These are phyloP conservation scores for Ferrisia virgata DNA, from an alignment of 2,888 invertebrate species.

Conservation along the genomic window DNA sequence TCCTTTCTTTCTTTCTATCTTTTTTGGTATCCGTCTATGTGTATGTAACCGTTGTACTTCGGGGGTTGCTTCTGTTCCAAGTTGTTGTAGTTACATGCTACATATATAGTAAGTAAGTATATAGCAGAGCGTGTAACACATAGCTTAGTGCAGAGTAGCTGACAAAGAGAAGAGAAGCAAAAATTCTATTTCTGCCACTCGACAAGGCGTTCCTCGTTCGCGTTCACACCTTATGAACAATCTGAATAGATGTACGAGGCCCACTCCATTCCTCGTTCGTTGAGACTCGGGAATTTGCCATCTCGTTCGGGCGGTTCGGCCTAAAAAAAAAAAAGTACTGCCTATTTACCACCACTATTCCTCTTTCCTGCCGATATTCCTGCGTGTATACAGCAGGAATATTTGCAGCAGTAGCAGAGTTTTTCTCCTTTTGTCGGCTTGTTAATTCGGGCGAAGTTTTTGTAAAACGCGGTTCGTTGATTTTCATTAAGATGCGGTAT, in stretches of 20 bases:
- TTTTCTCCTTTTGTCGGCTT: slow-evolving; percentile 25
- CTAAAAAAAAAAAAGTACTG: too few relatives aligned
- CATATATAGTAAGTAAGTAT: too few relatives aligned
- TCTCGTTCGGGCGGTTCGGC: background rate
- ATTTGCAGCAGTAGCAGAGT: background rate
- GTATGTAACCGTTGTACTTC: too few relatives aligned
- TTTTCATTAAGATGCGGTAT: slow-evolving; percentile 5
- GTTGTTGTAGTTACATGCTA: background rate
- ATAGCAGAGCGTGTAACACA: background rate
- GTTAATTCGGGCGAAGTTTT: slow-evolving; percentile 22
- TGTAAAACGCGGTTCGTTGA: background rate
- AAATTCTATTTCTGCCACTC: background rate
- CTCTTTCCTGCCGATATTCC: background rate
- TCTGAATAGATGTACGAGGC: background rate
- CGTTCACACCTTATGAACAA: slow-evolving; percentile 22
- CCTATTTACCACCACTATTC: too few relatives aligned
- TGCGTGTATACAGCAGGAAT: too few relatives aligned
- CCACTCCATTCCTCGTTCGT: background rate
- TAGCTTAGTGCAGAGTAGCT: background rate
- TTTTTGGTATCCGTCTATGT: too few relatives aligned
- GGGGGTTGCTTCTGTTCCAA: background rate
- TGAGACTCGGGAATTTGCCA: background rate
- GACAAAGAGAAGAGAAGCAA: slow-evolving; percentile 6
- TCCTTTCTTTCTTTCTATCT: background rate
- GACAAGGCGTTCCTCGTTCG: background rate